Percentiles rank a stretch among this genome's conserved stretches.
phyloP scores from a whole-genome alignment of 1,140 invertebrate species.

The Monochamus saltuarius region DNA sequence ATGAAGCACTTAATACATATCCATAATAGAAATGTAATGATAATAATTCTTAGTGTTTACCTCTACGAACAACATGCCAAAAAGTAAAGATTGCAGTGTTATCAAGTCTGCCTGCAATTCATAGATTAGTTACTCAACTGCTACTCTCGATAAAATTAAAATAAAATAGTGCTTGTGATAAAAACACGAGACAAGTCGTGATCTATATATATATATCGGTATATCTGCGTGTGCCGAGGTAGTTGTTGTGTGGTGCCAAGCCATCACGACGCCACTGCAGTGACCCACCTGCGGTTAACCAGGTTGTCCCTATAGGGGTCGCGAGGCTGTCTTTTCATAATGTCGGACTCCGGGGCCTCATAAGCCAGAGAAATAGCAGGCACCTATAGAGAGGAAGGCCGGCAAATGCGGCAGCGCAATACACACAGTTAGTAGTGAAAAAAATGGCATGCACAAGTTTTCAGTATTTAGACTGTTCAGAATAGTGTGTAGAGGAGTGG shows the following conservation, averaged over 20 bases:
- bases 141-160: not conserved
- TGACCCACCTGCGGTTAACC: constrained; percentile 85
- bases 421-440: constrained; percentile 55
- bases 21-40: too few relatives aligned
- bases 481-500: constrained; percentile 39
- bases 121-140: constrained; percentile 3
- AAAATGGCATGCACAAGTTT: constrained; percentile 41
- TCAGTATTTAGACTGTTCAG: constrained; percentile 33
- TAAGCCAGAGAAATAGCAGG: constrained; percentile 96
- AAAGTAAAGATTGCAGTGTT: too few relatives aligned
- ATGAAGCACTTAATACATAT: too few relatives aligned
- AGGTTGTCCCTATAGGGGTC: constrained; percentile 93
- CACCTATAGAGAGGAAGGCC: constrained; percentile 62
- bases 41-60: not conserved
- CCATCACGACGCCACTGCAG: constrained; percentile 42
- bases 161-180: constrained; percentile 10
- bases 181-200: constrained; percentile 11
- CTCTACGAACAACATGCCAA: too few relatives aligned
- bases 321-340: constrained; percentile 94
- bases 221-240: constrained; percentile 39
- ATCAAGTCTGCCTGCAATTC: constrained; percentile 15
- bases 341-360: constrained; percentile 94
- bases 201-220: constrained; percentile 8
- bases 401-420: constrained; percentile 50
- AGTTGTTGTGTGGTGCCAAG: constrained; percentile 41